phyloP scores from a whole-genome alignment of 2,797 vertebrate genomes.

The Arremon brunneinucha region DNA sequence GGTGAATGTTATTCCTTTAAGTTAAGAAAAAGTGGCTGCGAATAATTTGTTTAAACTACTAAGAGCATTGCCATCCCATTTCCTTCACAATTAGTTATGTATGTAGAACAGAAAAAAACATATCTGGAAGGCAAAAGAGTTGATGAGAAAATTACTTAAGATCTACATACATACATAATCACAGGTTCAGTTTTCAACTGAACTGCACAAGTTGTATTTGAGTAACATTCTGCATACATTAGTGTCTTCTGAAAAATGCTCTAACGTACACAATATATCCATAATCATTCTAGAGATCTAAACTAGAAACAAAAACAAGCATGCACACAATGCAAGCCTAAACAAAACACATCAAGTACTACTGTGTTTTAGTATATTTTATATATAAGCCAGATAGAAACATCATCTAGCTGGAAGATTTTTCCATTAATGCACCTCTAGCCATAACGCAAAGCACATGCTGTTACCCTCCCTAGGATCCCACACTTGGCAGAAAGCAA shows the following conservation, averaged over 20 bases:
- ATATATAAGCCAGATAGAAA: not conserved
- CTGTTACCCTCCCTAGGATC: slow-evolving; percentile 76
- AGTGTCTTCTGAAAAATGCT: not conserved
- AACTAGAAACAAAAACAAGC: not conserved
- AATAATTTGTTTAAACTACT: not conserved
- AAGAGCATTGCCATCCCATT: not conserved
- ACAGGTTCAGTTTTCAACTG: not conserved
- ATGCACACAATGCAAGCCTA: not conserved
- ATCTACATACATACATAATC: not conserved
- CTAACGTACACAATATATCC: not conserved
- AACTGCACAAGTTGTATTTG: not conserved
- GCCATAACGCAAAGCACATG: slow-evolving; percentile 85
- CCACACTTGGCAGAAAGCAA: slow-evolving; percentile 76
- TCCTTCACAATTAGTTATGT: not conserved
- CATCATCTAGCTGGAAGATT: slow-evolving; percentile 52
- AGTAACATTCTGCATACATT: not conserved
- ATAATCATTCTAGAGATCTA: not conserved
- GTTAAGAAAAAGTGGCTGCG: not conserved
- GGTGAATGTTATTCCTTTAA: not conserved
- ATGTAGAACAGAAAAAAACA: accelerated
- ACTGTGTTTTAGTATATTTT: not conserved
- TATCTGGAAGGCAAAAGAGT: not conserved
- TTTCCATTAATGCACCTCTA: slow-evolving; percentile 77
- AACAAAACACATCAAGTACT: not conserved
- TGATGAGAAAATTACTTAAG: not conserved